Percentiles rank a stretch among this genome's conserved stretches.
phyloP scores from a whole-genome alignment of 2,888 invertebrate genomes.

The Aphodius sticticus region DNA sequence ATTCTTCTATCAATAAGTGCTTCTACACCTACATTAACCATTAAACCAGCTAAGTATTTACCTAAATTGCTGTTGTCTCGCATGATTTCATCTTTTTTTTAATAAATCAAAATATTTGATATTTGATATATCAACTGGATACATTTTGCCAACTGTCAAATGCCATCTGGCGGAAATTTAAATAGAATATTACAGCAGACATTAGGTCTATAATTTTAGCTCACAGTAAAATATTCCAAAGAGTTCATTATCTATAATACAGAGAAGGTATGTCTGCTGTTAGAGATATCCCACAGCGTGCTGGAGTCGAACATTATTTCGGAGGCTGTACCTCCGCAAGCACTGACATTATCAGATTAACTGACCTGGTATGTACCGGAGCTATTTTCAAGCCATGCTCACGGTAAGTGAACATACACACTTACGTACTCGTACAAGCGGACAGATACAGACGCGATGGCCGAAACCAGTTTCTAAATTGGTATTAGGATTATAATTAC shows the following conservation, averaged over 20 bases:
- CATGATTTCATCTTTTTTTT: no score
- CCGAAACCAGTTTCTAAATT: constrained; percentile 34
- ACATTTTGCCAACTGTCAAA: no score
- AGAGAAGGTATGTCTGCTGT: neutral
- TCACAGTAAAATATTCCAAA: neutral
- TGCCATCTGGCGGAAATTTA: no score
- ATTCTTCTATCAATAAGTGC: no score
- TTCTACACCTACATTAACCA: no score
- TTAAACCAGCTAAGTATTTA: no score
- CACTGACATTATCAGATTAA: constrained; percentile 17
- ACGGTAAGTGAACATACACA: neutral
- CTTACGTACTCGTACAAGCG: constrained; percentile 8
- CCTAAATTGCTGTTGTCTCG: no score
- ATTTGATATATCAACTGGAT: no score
- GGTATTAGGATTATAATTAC: constrained; percentile 41
- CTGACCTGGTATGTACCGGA: constrained; percentile 17
- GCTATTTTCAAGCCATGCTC: constrained; percentile 14
- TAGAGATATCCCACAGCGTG: constrained; percentile 9
- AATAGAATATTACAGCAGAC: no score
- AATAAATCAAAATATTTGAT: no score
- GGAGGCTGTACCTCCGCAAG: constrained; percentile 6
- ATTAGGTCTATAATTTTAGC: neutral
- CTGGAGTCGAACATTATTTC: constrained; percentile 8
- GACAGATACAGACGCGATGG: neutral
- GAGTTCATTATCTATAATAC: neutral